phyloP scores from a whole-genome alignment of 2,113 vertebrate species.

The Vanacampus margaritifer region DNA sequence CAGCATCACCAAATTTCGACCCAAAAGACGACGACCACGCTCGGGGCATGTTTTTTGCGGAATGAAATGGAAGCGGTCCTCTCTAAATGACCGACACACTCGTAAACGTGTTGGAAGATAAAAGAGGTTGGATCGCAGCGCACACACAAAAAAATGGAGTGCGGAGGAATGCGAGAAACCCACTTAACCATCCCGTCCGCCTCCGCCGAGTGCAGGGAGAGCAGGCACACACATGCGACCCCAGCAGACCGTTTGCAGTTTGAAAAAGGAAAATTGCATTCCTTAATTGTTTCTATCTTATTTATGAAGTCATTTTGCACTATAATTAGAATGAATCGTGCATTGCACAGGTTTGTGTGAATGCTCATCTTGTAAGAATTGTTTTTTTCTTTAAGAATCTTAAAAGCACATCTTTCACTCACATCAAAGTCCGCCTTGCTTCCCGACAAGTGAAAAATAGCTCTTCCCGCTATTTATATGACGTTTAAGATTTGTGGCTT shows the following conservation, averaged over 20 bases:
- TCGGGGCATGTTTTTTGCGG: neutral
- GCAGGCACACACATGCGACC: conserved; percentile 61
- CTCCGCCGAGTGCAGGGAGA: conserved; percentile 41
- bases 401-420: neutral
- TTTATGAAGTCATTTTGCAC: neutral
- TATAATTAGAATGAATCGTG: neutral
- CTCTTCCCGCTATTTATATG: neutral
- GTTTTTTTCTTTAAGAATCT: no score
- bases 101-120: conserved; percentile 30
- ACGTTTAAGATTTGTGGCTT: neutral
- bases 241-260: conserved; percentile 15
- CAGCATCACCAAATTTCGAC: no score
- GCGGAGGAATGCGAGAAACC: conserved; percentile 59
- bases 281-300: neutral
- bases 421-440: neutral
- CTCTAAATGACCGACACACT: conserved; percentile 20
- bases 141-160: conserved; percentile 52
- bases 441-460: conserved; percentile 1
- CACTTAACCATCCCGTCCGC: conserved; percentile 40
- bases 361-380: neutral
- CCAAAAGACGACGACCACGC: neutral
- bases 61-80: neutral
- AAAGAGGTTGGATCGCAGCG: conserved; percentile 42
- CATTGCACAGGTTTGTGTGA: neutral
- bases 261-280: neutral